Evolutionary conservation across 1,140 invertebrate species (phyloP), one percentile per base, ranked within the genome.

Genomic region (Brachionus rotundiformis): DNA sequence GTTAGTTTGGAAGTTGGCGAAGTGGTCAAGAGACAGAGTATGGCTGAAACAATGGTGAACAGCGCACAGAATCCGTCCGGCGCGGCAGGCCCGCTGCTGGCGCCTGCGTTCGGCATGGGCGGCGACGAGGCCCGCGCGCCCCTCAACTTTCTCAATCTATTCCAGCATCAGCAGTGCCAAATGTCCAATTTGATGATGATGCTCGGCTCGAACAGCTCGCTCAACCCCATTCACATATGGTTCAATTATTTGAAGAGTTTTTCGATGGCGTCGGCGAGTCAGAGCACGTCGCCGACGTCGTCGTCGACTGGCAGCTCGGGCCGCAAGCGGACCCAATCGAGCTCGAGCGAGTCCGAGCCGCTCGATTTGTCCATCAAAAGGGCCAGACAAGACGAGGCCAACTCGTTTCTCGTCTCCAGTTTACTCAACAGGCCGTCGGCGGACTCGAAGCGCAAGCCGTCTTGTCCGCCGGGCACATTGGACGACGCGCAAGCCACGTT

Each of bases 241-340:
- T 63, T 79, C 19, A 79, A 63, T 59, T 79, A 79, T 61, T 63
- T 79, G 10, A 79, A 79, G 23, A 79, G 25, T 33, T 79, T 79
- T 41, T 41, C 39, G 10, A 13, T 13, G 29, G 63, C 5, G 13
- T 36, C 63, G 29, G 36, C 63, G 6, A 68, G 63, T 19, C 63
- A 68, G 16, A 68, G 33, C 31, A 68, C 63, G 33, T 47, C 44
- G 19, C 44, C 44, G 0, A 47, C 11, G 0, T 47, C 39, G 11
- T 11, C 16, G 1, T n/a, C n/a, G n/a, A n/a, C n/a, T n/a, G n/a
- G n/a, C n/a, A 8, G 19, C 19, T 47, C 44, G 23, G 39, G 29
- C 31, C 31, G 8, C 16, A 49, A 54, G 39, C 54, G 44, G 3
- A n/a, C 63, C 10, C 27, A 6, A 2, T 68, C 63, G n/a, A 36